phyloP scores from a whole-genome alignment of 2,797 vertebrate genomes.

The Micropoecilia bifurca region DNA sequence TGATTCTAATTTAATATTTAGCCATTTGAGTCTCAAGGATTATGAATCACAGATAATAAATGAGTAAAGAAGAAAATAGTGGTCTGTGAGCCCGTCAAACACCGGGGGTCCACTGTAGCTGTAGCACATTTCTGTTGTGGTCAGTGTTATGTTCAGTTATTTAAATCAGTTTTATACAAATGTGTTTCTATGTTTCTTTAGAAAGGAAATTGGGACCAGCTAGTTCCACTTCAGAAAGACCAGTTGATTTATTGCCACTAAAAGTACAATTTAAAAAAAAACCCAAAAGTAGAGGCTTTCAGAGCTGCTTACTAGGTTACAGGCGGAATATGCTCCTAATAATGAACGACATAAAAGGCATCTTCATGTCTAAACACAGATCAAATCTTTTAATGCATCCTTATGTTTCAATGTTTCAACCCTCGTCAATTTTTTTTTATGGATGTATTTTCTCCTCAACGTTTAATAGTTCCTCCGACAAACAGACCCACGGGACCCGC shows the following conservation, averaged over 20 bases:
- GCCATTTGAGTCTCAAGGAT: background rate
- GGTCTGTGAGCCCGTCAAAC: too few species aligned
- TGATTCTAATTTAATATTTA: background rate
- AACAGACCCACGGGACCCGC: slow-evolving; percentile 3
- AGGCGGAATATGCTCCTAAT: background rate
- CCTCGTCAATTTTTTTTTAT: background rate
- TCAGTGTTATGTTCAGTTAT: background rate
- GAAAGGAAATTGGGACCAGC: background rate
- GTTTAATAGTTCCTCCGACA: slow-evolving; percentile 24
- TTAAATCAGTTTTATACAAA: background rate
- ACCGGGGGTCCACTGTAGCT: background rate
- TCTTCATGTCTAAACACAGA: background rate
- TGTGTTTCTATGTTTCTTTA: background rate
- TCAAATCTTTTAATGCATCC: background rate
- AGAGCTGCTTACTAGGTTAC: background rate
- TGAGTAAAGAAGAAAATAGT: background rate
- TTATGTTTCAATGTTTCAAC: slow-evolving; percentile 5
- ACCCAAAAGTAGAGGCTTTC: background rate
- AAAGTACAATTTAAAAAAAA: background rate
- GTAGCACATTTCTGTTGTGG: background rate
- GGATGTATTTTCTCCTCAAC: slow-evolving; percentile 22
- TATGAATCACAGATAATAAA: background rate
- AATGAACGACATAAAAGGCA: background rate
- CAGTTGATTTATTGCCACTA: background rate
- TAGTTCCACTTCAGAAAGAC: background rate